A percentile compares a stretch with the other conserved stretches of the same genome.
Evolutionary conservation across 2,888 invertebrate genomes (phyloP).

Genomic region (Protophormia terraenovae): DNA sequence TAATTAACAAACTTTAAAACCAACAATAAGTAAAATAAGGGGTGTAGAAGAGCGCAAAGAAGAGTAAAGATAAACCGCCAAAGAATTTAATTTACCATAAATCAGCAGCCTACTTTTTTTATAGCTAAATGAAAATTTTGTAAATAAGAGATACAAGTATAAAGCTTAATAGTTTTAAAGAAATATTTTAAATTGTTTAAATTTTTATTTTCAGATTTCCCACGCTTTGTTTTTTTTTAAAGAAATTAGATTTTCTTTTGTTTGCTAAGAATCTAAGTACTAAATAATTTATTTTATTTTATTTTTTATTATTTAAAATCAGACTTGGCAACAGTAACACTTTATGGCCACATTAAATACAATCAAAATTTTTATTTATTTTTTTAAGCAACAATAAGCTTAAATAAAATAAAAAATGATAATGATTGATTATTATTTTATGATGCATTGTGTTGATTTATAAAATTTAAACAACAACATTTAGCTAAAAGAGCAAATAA

Average conservation of each 20-base stretch:
- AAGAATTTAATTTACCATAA: conserved; percentile 70
- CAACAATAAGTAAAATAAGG: conserved; percentile 12
- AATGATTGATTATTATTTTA: conserved; percentile 68
- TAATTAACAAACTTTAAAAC: conserved; percentile 52
- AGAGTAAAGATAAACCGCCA: conserved; percentile 46
- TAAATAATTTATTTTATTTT: neutral
- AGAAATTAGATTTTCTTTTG: neutral
- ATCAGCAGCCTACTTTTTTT: conserved; percentile 59
- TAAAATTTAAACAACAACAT: conserved; percentile 35
- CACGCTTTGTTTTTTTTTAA: conserved; percentile 19
- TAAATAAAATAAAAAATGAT: conserved; percentile 4
- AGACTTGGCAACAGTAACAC: conserved; percentile 48
- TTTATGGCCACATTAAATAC: neutral
- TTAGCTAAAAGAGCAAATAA: neutral
- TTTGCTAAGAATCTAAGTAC: no score
- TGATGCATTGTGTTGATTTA: conserved; percentile 65
- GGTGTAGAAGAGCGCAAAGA: neutral
- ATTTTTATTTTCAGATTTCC: neutral
- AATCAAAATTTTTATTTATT: conserved; percentile 21
- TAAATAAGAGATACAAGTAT: no score
- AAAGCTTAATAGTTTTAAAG: no score
- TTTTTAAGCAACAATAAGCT: neutral
- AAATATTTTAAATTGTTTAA: neutral
- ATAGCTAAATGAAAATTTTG: neutral
- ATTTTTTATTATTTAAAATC: neutral